Conservation (phyloP, 2,888 invertebrate genomes). For the Parnassius orleans region DNA sequence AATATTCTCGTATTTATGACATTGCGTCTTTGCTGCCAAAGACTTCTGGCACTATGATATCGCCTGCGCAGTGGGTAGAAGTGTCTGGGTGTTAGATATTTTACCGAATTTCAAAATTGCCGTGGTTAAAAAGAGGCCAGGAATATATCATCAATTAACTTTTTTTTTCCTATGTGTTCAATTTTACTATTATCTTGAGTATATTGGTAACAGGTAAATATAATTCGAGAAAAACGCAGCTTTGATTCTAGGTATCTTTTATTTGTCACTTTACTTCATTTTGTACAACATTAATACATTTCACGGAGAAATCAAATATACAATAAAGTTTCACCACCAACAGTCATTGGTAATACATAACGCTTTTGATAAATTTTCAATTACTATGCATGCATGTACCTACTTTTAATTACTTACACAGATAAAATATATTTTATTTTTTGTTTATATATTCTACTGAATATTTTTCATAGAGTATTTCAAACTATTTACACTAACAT, state of each 20-base stretch:
- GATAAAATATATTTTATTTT: neutral
- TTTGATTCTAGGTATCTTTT: slow-evolving; percentile 16
- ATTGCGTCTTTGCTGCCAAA: no score
- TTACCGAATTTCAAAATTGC: no score
- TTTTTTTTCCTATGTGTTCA: no score
- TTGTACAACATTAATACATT: slow-evolving; percentile 28
- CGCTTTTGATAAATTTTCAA: neutral
- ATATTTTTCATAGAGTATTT: slow-evolving; percentile 7
- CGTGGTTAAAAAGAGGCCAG: no score
- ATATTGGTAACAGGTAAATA: neutral
- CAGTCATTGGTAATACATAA: neutral
- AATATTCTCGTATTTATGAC: no score
- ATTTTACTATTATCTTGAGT: no score
- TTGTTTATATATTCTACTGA: neutral
- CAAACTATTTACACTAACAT: slow-evolving; percentile 14
- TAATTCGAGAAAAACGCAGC: slow-evolving; percentile 1
- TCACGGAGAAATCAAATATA: slow-evolving; percentile 22
- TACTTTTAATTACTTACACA: neutral
- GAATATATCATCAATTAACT: no score
- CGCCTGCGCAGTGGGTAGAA: no score
- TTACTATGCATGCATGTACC: neutral
- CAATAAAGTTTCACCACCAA: slow-evolving; percentile 8
- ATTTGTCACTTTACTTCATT: slow-evolving; percentile 20
- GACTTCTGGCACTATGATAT: no score
- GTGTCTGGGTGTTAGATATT: no score